Conservation (phyloP, 2,888 invertebrate genomes). For the Limnephilus marmoratus region DNA sequence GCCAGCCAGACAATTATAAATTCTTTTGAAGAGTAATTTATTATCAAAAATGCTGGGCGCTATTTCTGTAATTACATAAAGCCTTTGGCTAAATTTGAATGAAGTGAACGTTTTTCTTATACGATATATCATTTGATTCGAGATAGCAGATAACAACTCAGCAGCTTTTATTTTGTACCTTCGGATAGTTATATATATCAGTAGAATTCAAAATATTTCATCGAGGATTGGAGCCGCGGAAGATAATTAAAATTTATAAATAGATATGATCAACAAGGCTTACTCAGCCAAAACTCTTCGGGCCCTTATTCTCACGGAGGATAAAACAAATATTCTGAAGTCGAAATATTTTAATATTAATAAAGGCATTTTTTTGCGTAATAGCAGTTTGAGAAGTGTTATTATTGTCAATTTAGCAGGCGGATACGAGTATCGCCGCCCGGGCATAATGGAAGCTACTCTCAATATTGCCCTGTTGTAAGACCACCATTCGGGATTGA, state of each 20-base stretch:
- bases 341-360: not conserved
- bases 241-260: conserved; percentile 23
- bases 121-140: conserved; percentile 51
- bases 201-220: conserved; percentile 44
- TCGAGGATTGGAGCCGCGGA: not conserved
- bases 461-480: no score
- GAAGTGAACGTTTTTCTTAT: conserved; percentile 43
- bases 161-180: not conserved
- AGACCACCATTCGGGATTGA: no score
- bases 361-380: not conserved
- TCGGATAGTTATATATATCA: not conserved
- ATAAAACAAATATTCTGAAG: not conserved
- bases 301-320: not conserved
- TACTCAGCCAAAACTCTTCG: conserved; percentile 16
- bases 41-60: conserved; percentile 37
- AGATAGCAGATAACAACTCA: conserved; percentile 49
- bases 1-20: conserved; percentile 48
- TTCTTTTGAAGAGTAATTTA: conserved; percentile 45
- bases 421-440: no score
- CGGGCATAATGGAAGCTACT: no score
- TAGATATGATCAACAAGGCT: conserved; percentile 3
- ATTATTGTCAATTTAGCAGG: not conserved
- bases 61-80: conserved; percentile 47
- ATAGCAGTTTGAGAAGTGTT: not conserved
- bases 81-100: conserved; percentile 54